phyloP scores from a whole-genome alignment of 1,140 invertebrate genomes.

The Drosophila obscura region DNA sequence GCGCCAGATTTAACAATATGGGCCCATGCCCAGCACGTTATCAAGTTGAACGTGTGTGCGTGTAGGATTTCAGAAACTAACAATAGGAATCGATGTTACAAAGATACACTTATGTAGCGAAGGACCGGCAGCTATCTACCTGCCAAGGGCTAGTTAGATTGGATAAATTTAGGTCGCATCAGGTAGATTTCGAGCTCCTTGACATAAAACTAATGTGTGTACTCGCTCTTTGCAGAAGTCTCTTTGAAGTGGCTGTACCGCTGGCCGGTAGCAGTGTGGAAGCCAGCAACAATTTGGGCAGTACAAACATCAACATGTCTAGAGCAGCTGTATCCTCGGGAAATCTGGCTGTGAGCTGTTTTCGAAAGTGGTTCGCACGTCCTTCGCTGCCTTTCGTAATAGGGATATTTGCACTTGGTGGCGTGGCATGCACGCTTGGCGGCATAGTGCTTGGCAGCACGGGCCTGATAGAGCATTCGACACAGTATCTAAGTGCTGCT shows the following conservation, averaged over 20 bases:
- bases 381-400: slow-evolving; percentile 81
- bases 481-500: slow-evolving; percentile 78
- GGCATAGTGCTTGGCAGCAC: slow-evolving; percentile 81
- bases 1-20: slow-evolving; percentile 44
- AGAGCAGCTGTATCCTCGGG: slow-evolving; percentile 6
- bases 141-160: slow-evolving; percentile 26
- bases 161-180: background rate
- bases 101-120: slow-evolving; percentile 2
- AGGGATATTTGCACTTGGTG: slow-evolving; percentile 77
- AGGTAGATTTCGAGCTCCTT: slow-evolving; percentile 6
- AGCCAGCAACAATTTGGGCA: slow-evolving; percentile 10
- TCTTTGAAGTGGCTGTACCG: slow-evolving; percentile 57
- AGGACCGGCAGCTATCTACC: slow-evolving; percentile 13
- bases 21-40: background rate
- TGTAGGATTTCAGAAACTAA: background rate
- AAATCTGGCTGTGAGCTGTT: slow-evolving; percentile 29
- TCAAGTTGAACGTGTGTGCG: slow-evolving; percentile 1
- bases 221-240: slow-evolving; percentile 40
- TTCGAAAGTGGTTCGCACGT: slow-evolving; percentile 76
- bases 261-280: slow-evolving; percentile 40
- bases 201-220: slow-evolving; percentile 16
- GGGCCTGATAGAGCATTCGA: slow-evolving; percentile 77
- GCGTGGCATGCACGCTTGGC: slow-evolving; percentile 77
- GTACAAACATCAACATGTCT: slow-evolving; percentile 29
- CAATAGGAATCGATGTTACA: slow-evolving; percentile 15